Conservation (phyloP, 2,888 invertebrate species). For the Vesta saturnalis region DNA sequence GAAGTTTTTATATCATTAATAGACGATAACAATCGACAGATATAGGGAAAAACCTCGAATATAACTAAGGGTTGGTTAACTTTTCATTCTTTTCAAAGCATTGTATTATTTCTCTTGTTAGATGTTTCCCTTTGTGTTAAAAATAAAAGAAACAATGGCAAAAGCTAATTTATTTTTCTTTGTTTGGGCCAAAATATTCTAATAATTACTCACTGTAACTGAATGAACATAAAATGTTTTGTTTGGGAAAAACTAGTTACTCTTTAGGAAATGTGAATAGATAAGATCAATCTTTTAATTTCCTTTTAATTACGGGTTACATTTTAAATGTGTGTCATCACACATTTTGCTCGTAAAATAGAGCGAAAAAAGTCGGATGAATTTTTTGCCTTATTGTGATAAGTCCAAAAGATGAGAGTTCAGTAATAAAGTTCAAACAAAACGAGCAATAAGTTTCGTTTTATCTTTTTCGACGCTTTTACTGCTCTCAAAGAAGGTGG, state of each 20-base stretch:
- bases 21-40: constrained; percentile 18
- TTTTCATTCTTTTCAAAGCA: constrained; percentile 19
- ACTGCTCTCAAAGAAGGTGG: constrained; percentile 21
- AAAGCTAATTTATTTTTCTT: constrained; percentile 24
- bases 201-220: constrained; percentile 23
- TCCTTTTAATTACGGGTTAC: constrained; percentile 8
- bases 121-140: constrained; percentile 29
- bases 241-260: constrained; percentile 10
- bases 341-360: constrained; percentile 1
- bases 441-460: constrained; percentile 34
- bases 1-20: constrained; percentile 7
- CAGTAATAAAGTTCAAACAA: constrained; percentile 35
- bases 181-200: constrained; percentile 20
- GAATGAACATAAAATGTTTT: constrained; percentile 12
- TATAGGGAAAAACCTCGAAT: constrained; percentile 7
- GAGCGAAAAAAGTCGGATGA: constrained; percentile 15
- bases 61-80: constrained; percentile 16
- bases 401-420: constrained; percentile 26
- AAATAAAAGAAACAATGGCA: constrained; percentile 33
- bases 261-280: constrained; percentile 10
- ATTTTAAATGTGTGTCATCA: not conserved
- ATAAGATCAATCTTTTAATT: constrained; percentile 11
- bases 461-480: constrained; percentile 26
- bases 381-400: constrained; percentile 26
- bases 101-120: constrained; percentile 30